These are phyloP conservation scores for Bhutanitis thaidina DNA, from an alignment of 2,888 invertebrate genomes.

Conservation along the genomic window DNA sequence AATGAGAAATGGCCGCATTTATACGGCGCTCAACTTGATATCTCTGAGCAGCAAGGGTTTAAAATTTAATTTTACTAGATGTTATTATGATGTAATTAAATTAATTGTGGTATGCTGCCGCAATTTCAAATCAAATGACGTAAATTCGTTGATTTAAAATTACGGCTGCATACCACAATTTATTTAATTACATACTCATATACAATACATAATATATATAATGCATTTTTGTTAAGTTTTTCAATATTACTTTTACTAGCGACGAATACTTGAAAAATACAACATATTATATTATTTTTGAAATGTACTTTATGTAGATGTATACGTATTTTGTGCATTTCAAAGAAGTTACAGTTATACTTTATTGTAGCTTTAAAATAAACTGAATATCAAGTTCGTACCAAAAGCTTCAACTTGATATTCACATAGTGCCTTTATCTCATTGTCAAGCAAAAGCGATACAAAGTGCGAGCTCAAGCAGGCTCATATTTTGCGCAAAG, in stretches of 20 bases:
- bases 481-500: slow-evolving; percentile 48
- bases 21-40: slow-evolving; percentile 73
- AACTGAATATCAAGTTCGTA: too few relatives aligned
- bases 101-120: slow-evolving; percentile 45
- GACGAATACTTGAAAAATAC: too few relatives aligned
- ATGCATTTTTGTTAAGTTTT: too few relatives aligned
- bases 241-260: too few relatives aligned
- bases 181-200: too few relatives aligned
- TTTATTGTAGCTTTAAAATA: too few relatives aligned
- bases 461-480: slow-evolving; percentile 32
- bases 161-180: too few relatives aligned
- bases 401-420: slow-evolving; percentile 4
- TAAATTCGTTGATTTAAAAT: background rate
- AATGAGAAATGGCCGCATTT: slow-evolving; percentile 76
- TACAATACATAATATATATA: too few relatives aligned
- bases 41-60: slow-evolving; percentile 60
- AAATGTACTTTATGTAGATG: too few relatives aligned
- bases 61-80: slow-evolving; percentile 71
- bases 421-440: slow-evolving; percentile 33
- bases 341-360: too few relatives aligned
- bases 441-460: slow-evolving; percentile 41
- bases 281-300: too few relatives aligned
- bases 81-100: slow-evolving; percentile 66
- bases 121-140: slow-evolving; percentile 21
- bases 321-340: too few relatives aligned